Conservation (phyloP, 2,888 invertebrate genomes). For the Zaprionus obscuricornis region DNA sequence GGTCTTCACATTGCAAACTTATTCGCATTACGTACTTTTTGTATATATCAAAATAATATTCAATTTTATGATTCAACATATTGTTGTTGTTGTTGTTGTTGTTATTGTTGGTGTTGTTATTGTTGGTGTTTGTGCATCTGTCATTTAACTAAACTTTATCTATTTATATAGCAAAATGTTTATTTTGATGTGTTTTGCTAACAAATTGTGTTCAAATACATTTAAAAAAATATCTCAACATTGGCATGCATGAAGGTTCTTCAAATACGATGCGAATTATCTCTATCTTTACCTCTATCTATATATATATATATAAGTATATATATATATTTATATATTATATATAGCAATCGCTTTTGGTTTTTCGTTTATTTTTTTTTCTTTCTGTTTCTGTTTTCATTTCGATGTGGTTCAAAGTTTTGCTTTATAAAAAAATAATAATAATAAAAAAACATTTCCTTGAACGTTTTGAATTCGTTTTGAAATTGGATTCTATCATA, state of each 20-base stretch:
- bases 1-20: not conserved
- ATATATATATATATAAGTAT: too few species aligned
- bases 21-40: not conserved
- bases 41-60: conserved; percentile 2
- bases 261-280: too few species aligned
- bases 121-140: too few species aligned
- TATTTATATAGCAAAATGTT: too few species aligned
- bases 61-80: conserved; percentile 6
- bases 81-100: too few species aligned
- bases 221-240: conserved; percentile 2
- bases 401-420: conserved; percentile 1
- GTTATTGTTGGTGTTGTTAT: too few species aligned
- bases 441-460: conserved; percentile 43
- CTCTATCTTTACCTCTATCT: too few species aligned
- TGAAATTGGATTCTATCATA: too few species aligned
- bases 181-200: not conserved
- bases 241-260: conserved; percentile 41
- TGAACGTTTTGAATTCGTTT: conserved; percentile 26
- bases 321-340: too few species aligned
- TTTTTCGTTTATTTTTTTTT: too few species aligned
- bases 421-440: too few species aligned
- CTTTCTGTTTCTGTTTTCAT: too few species aligned
- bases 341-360: conserved; percentile 23
- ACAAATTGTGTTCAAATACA: conserved; percentile 12
- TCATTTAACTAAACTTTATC: conserved; percentile 2